Conservation (phyloP, 2,888 invertebrate genomes). For the Drosophila hamatofila region DNA sequence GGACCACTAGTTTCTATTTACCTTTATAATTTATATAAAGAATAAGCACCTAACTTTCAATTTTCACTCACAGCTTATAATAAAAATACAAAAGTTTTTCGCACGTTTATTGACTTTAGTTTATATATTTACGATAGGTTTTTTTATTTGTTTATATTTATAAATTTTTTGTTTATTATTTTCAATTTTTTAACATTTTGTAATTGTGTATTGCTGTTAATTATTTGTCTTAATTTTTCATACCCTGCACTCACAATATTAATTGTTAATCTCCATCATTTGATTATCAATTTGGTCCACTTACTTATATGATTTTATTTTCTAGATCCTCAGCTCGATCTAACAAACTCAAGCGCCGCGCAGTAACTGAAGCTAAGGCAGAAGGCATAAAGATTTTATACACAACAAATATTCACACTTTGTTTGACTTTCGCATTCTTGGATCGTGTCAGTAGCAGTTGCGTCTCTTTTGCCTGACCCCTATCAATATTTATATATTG, state of each 20-base stretch:
- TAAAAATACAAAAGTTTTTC: too few species aligned
- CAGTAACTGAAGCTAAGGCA: constrained; percentile 81
- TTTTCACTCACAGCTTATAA: too few species aligned
- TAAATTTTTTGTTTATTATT: too few species aligned
- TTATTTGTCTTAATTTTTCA: constrained; percentile 14
- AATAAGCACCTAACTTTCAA: too few species aligned
- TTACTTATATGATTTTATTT: constrained; percentile 25
- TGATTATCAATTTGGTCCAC: constrained; percentile 57
- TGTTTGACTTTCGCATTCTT: constrained; percentile 48
- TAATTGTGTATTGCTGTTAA: neutral
- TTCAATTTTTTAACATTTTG: too few species aligned
- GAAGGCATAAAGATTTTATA: too few species aligned
- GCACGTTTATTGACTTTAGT: too few species aligned
- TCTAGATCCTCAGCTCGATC: constrained; percentile 68
- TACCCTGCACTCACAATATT: constrained; percentile 32
- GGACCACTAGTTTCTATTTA: too few species aligned
- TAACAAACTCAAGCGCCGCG: constrained; percentile 81
- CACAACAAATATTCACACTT: constrained; percentile 68
- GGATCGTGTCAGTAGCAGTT: constrained; percentile 69
- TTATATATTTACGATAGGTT: too few species aligned
- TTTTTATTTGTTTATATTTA: too few species aligned
- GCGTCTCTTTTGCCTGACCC: constrained; percentile 52
- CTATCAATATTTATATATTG: constrained; percentile 76
- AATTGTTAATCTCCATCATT: constrained; percentile 30
- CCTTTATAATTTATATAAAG: too few species aligned